These are phyloP conservation scores for Malachius bipustulatus DNA, from an alignment of 2,888 invertebrate genomes.

Conservation along the genomic window DNA sequence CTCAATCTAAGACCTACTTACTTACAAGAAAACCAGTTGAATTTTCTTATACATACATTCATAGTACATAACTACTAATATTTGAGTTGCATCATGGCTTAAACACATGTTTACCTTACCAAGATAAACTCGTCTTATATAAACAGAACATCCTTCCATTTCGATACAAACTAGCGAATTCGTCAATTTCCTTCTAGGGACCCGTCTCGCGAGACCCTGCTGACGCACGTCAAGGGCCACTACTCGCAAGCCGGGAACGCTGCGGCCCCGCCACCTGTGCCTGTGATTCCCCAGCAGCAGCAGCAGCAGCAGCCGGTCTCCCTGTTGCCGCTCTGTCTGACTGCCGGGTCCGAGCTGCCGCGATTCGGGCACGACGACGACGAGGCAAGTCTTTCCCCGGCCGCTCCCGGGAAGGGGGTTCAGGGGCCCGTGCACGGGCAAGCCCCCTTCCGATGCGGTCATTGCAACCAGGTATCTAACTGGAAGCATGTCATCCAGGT, in stretches of 20 bases:
- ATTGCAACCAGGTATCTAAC: conserved; percentile 71
- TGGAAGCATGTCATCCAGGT: conserved; percentile 82
- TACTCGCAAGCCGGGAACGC: conserved; percentile 36
- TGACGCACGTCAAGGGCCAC: conserved; percentile 55
- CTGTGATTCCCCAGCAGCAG: conserved; percentile 11
- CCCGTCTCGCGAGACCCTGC: conserved; percentile 50
- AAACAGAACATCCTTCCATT: neutral
- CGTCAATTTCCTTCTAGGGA: conserved; percentile 38
- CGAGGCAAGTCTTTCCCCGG: conserved; percentile 42
- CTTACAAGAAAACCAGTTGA: too few species aligned
- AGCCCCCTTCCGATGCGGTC: conserved; percentile 58
- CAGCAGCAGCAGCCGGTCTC: conserved; percentile 14
- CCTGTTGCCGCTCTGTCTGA: conserved; percentile 18
- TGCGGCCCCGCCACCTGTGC: conserved; percentile 12
- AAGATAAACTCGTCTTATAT: neutral
- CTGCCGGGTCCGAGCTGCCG: conserved; percentile 25
- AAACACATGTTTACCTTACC: conserved; percentile 1
- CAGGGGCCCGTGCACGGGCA: conserved; percentile 38
- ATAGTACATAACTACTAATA: too few species aligned
- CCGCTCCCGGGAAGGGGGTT: conserved; percentile 31
- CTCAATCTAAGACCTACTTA: too few species aligned
- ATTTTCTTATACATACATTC: too few species aligned
- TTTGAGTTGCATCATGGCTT: too few species aligned
- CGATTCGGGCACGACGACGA: conserved; percentile 32
- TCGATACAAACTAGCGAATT: conserved; percentile 1